Base-by-base conservation (phyloP, 2,888 invertebrate species). In the Lysandra bellargus region DNA sequence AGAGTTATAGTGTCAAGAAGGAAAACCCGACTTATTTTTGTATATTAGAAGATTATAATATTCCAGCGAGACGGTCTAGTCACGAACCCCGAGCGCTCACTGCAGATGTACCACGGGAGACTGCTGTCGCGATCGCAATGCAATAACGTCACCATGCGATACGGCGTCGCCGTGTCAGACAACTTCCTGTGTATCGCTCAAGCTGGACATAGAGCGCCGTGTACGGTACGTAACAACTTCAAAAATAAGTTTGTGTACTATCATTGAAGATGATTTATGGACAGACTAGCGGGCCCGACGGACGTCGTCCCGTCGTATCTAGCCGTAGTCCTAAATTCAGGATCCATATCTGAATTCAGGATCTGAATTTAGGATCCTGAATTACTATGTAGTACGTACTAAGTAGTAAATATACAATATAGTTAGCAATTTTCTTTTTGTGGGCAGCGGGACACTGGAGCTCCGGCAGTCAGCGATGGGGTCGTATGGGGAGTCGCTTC, bases 391-490 rank as follows among this genome's bases (percentile, higher is more conserved):
- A 40, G 23, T 23, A 37, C 2, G 37, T 37, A 37, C 37, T 3
- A 40, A 40, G 5, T 40, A 40, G 60, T 60, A 14, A 1, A n/a
- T 60, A n/a, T 4, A 53, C 12, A 14, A 49, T 49, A 7, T 7
- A 6, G 6, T 49, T 17, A 4, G 17, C 4, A 57, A 12, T 49
- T 49, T 57, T 17, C 17, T 57, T 57, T 4, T 57, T 57, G 17
- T 23, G 83, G 83, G 1, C 85, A 94, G 94, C 88, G 94, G 0
- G 94, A 94, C 80, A 94, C 93, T 0, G 94, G 94, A 4, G 93
- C 94, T 0, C 94, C 94, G 61, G 94, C 93, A 0, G 94, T 93
- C 1, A 93, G 93, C 79, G 93, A 93, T 73, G 94, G 94, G 0
- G 86, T 94, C 0, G 76, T 94, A 1, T 94, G 93, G 93, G 94